phyloP scores from a whole-genome alignment of 2,888 invertebrate genomes.

The Chloroclysta siterata region DNA sequence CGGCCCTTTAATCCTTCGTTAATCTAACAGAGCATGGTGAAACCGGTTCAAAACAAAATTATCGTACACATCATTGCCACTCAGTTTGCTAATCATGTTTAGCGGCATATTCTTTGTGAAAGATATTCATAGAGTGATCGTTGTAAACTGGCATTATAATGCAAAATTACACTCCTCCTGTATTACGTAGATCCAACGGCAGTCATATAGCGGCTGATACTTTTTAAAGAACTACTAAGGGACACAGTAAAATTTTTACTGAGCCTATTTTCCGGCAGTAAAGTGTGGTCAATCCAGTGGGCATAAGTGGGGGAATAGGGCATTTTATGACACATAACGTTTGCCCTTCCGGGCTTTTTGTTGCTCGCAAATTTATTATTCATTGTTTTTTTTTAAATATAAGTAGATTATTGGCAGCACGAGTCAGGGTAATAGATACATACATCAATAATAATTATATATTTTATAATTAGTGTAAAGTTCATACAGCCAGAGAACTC shows the following conservation, averaged over 20 bases:
- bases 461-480: too few species aligned
- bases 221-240: slow-evolving; percentile 28
- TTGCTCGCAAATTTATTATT: slow-evolving; percentile 54
- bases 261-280: slow-evolving; percentile 64
- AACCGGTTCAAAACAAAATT: too few species aligned
- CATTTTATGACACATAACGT: slow-evolving; percentile 63
- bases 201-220: not conserved
- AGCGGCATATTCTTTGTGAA: too few species aligned
- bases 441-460: not conserved
- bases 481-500: too few species aligned
- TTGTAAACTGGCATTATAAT: not conserved
- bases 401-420: slow-evolving; percentile 1
- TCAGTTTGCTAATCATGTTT: too few species aligned
- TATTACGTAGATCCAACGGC: too few species aligned
- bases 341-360: slow-evolving; percentile 48
- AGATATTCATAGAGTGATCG: too few species aligned
- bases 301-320: slow-evolving; percentile 51
- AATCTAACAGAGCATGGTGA: too few species aligned
- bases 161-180: not conserved
- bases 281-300: slow-evolving; percentile 68
- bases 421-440: not conserved
- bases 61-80: too few species aligned
- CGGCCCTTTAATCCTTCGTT: too few species aligned
- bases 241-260: slow-evolving; percentile 63
- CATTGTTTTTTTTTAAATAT: slow-evolving; percentile 40